Conservation (phyloP, 2,888 invertebrate species). For the Caradrina kadenii region DNA sequence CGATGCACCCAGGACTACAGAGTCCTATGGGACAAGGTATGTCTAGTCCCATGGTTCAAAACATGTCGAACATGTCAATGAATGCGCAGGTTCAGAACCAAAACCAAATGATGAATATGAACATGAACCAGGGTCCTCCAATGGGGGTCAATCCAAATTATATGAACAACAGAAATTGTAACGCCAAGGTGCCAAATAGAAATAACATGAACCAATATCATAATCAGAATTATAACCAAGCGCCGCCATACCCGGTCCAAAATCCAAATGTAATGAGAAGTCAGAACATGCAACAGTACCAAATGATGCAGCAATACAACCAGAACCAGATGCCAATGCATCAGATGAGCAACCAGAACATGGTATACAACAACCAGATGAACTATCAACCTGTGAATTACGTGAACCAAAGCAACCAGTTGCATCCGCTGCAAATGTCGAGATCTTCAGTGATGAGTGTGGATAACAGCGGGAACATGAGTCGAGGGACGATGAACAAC, state of each 20-base stretch:
- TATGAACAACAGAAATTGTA: constrained; percentile 77
- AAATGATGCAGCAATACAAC: constrained; percentile 83
- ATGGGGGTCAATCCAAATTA: constrained; percentile 74
- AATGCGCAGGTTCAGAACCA: constrained; percentile 78
- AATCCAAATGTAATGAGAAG: constrained; percentile 80
- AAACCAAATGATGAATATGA: constrained; percentile 79
- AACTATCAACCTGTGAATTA: constrained; percentile 82
- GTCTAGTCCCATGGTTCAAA: constrained; percentile 85
- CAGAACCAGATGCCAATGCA: constrained; percentile 79
- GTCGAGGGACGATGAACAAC: constrained; percentile 81
- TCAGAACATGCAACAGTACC: constrained; percentile 84
- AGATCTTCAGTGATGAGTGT: constrained; percentile 88
- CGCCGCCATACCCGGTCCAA: constrained; percentile 79
- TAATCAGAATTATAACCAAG: constrained; percentile 81
- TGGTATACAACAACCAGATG: constrained; percentile 80
- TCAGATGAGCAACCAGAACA: constrained; percentile 78
- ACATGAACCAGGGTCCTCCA: constrained; percentile 73
- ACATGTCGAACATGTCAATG: constrained; percentile 83
- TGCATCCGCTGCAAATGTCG: constrained; percentile 85
- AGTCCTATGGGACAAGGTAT: constrained; percentile 86
- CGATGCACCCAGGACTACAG: constrained; percentile 84
- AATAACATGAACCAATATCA: constrained; percentile 83
- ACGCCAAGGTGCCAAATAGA: constrained; percentile 79
- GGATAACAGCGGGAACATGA: constrained; percentile 85
- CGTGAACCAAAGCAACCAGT: constrained; percentile 78